Evolutionary conservation across 2,113 vertebrate species (phyloP).

Genomic region (Danio rerio): GRCz12tu NC_133193.1:46876501-46877000

Average conservation of each 20-base stretch:
- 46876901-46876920: too few relatives aligned
- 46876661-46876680: background rate
- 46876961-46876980: too few relatives aligned
- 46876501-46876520: constrained; percentile 31
- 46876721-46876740: constrained; percentile 71
- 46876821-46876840: constrained; percentile 22
- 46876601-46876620: constrained; percentile 31
- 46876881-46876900: too few relatives aligned
- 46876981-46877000: too few relatives aligned
- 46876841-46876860: background rate
- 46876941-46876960: too few relatives aligned
- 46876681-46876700: background rate
- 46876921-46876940: too few relatives aligned
- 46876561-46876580: constrained; percentile 18
- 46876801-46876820: constrained; percentile 30
- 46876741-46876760: constrained; percentile 66
- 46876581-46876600: constrained; percentile 7
- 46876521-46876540: constrained; percentile 20
- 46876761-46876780: constrained; percentile 63
- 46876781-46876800: constrained; percentile 47
- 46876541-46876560: constrained; percentile 38
- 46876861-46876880: background rate
- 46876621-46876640: constrained; percentile 36
- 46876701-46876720: background rate
- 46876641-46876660: constrained; percentile 28